Conservation (phyloP, 1,140 invertebrate genomes). For the Acromyrmex charruanus region DNA sequence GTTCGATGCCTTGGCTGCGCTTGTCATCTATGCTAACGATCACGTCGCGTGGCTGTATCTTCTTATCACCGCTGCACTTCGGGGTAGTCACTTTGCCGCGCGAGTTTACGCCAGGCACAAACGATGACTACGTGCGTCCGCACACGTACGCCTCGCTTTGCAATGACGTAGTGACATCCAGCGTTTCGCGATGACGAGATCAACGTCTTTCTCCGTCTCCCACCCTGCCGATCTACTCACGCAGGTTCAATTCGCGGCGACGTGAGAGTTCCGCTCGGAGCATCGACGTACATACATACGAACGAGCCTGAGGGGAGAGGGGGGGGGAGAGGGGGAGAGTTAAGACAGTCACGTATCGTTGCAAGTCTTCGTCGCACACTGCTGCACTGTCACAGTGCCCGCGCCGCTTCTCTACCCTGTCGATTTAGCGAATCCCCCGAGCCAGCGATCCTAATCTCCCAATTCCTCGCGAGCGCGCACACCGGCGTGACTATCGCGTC, state of each 20-base stretch:
- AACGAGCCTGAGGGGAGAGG: not conserved
- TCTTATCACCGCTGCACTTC: conserved; percentile 79
- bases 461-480: conserved; percentile 54
- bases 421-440: conserved; percentile 51
- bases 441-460: conserved; percentile 38
- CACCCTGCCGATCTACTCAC: not conserved
- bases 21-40: conserved; percentile 83
- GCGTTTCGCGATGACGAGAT: conserved; percentile 34
- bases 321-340: not conserved
- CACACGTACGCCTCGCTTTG: conserved; percentile 26
- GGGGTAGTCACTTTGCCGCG: conserved; percentile 81
- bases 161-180: conserved; percentile 38
- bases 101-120: conserved; percentile 58
- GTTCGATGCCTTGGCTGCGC: conserved; percentile 79
- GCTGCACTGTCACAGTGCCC: conserved; percentile 38
- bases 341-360: conserved; percentile 54
- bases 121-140: conserved; percentile 39
- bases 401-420: conserved; percentile 20
- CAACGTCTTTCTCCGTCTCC: conserved; percentile 11
- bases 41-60: conserved; percentile 79
- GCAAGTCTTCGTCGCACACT: conserved; percentile 31
- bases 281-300: not conserved
- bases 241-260: conserved; percentile 42
- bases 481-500: conserved; percentile 11
- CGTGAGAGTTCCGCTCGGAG: conserved; percentile 31